A percentile compares a stretch with the other conserved stretches of the same genome.
These are phyloP conservation scores for Hexactinellida sp. DNA, from an alignment of 37 sponge, comb jelly and placozoan species.

Conservation along the genomic window DNA sequence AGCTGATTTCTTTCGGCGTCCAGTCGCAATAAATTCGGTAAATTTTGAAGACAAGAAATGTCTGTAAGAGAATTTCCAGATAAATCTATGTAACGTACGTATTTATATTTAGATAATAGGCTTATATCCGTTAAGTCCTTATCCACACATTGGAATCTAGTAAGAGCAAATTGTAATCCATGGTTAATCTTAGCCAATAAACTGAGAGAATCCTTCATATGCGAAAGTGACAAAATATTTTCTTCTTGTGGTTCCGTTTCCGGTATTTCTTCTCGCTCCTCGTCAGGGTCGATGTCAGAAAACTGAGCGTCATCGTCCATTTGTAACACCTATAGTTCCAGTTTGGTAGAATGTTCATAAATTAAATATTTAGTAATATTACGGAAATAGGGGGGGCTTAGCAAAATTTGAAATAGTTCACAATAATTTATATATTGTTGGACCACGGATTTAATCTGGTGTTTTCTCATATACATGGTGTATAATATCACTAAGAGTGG, in stretches of 20 bases:
- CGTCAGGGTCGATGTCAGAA: not conserved
- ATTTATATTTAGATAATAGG: not conserved
- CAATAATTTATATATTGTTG: too few species aligned
- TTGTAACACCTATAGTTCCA: not conserved
- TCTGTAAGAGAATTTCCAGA: constrained; percentile 64
- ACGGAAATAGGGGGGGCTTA: too few species aligned
- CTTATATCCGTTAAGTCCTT: not conserved
- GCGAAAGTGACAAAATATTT: not conserved
- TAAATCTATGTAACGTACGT: constrained; percentile 44
- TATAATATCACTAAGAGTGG: too few species aligned
- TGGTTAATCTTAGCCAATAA: not conserved
- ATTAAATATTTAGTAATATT: too few species aligned
- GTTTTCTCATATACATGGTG: too few species aligned
- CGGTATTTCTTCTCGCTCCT: not conserved
- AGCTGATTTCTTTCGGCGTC: constrained; percentile 79
- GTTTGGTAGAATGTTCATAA: too few species aligned
- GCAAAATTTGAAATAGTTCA: too few species aligned
- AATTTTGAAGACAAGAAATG: constrained; percentile 40
- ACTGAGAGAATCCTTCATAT: not conserved
- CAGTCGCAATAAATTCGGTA: constrained; percentile 61
- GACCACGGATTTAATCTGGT: too few species aligned
- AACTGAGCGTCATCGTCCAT: not conserved
- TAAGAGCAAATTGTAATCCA: not conserved
- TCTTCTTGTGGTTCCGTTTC: not conserved
- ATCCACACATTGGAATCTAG: not conserved